Conservation (phyloP, 2,797 vertebrate species). For the Paguma larvata region DNA sequence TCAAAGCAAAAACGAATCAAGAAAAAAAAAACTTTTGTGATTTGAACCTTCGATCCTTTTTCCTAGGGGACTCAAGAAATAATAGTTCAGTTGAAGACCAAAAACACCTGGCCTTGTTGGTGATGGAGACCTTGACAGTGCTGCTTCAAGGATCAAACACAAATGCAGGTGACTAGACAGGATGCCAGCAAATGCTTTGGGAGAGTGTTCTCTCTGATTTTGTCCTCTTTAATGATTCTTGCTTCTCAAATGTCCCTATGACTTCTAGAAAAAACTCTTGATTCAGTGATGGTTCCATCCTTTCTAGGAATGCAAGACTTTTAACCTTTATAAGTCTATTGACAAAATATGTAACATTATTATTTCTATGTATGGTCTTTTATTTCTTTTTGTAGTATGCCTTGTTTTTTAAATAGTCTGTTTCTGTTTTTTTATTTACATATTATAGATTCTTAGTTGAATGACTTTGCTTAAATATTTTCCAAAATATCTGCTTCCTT, state of each 20-base stretch:
- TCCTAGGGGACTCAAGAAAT: constrained; percentile 94
- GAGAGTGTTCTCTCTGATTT: background rate
- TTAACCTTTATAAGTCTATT: background rate
- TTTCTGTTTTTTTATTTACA: background rate
- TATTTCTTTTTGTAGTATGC: constrained; percentile 15
- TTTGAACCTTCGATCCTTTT: constrained; percentile 59
- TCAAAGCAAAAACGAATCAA: background rate
- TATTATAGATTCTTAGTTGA: background rate
- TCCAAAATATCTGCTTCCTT: background rate
- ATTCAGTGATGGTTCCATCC: background rate
- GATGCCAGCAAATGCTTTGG: background rate
- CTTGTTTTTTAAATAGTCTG: background rate
- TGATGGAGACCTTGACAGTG: constrained; percentile 98
- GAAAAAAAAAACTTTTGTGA: background rate
- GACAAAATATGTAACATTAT: background rate
- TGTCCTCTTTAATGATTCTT: background rate
- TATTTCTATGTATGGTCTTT: background rate
- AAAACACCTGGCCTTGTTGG: constrained; percentile 97
- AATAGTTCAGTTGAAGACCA: constrained; percentile 95
- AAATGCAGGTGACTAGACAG: constrained; percentile 92
- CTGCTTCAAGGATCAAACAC: constrained; percentile 98
- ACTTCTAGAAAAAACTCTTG: background rate
- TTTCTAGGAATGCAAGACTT: background rate
- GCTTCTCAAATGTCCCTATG: background rate
- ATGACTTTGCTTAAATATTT: constrained; percentile 51